Percentiles rank a stretch among this genome's conserved stretches.
Conservation (phyloP, 2,113 vertebrate genomes). For the Lepus europaeus region DNA sequence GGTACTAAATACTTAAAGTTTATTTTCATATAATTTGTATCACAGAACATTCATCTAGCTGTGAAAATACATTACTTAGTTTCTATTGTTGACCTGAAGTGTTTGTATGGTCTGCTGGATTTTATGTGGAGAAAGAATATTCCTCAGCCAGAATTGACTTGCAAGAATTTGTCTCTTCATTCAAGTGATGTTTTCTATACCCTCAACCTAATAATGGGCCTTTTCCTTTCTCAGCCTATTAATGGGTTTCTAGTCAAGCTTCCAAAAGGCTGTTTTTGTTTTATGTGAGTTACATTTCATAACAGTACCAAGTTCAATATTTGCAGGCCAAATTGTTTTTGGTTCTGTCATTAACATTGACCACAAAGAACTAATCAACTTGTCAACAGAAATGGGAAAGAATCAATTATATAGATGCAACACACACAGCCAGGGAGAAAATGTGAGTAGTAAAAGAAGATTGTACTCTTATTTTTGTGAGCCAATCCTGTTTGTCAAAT, state of each 20-base stretch:
- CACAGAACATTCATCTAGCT: not conserved
- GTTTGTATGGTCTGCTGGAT: not conserved
- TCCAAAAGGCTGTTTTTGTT: not conserved
- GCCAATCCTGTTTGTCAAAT: not conserved
- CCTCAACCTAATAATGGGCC: too few species aligned
- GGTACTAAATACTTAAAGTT: not conserved
- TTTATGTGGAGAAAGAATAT: slow-evolving; percentile 13
- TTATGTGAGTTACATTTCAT: slow-evolving; percentile 51
- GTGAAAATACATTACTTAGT: not conserved
- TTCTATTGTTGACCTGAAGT: not conserved
- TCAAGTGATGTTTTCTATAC: not conserved
- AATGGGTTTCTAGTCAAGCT: not conserved
- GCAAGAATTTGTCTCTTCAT: not conserved
- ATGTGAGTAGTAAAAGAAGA: slow-evolving; percentile 7
- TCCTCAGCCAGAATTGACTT: not conserved
- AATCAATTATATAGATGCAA: slow-evolving; percentile 65
- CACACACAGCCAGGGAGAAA: not conserved
- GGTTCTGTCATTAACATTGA: slow-evolving; percentile 58
- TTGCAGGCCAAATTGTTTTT: slow-evolving; percentile 61
- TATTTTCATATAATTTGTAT: not conserved
- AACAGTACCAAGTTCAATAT: slow-evolving; percentile 50
- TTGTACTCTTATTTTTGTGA: slow-evolving; percentile 25
- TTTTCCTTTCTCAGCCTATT: not conserved
- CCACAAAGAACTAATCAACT: slow-evolving; percentile 67
- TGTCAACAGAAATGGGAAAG: slow-evolving; percentile 61